Conservation (phyloP, 2,888 invertebrate species). For the Brenthis hecate region DNA sequence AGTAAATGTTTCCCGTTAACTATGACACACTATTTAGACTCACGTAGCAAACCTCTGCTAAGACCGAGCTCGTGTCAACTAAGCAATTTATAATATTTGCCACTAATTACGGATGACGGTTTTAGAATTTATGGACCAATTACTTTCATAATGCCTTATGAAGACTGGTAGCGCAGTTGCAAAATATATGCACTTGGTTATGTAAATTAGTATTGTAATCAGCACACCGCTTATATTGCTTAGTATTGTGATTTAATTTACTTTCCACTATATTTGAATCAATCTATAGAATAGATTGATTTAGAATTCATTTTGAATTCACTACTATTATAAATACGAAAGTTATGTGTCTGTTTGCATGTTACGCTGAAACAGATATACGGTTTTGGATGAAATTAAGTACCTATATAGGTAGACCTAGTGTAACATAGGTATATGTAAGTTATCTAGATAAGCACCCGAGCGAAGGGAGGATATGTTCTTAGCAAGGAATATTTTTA, state of each 20-base stretch:
- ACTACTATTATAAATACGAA: too few species aligned
- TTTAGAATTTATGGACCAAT: constrained; percentile 60
- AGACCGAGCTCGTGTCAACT: constrained; percentile 44
- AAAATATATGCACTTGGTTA: constrained; percentile 21
- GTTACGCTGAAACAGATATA: too few species aligned
- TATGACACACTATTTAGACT: constrained; percentile 54
- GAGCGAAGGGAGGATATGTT: too few species aligned
- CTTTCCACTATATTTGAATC: too few species aligned
- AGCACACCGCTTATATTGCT: too few species aligned
- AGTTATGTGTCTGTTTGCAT: too few species aligned
- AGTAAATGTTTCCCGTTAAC: constrained; percentile 60
- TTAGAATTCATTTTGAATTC: too few species aligned
- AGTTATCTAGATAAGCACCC: not conserved
- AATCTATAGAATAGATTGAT: too few species aligned
- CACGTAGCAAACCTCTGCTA: constrained; percentile 46
- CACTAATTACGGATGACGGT: constrained; percentile 54
- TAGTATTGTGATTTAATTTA: too few species aligned
- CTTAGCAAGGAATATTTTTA: too few species aligned
- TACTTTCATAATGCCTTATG: constrained; percentile 35
- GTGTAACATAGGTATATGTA: not conserved
- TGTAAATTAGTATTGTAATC: constrained; percentile 14
- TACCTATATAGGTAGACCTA: constrained; percentile 1
- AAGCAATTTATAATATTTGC: constrained; percentile 57
- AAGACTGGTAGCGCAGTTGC: constrained; percentile 27
- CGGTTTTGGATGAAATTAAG: not conserved